Conservation (phyloP, 37 sponge, comb jelly and placozoan species). For the Chondrosia reniformis region DNA sequence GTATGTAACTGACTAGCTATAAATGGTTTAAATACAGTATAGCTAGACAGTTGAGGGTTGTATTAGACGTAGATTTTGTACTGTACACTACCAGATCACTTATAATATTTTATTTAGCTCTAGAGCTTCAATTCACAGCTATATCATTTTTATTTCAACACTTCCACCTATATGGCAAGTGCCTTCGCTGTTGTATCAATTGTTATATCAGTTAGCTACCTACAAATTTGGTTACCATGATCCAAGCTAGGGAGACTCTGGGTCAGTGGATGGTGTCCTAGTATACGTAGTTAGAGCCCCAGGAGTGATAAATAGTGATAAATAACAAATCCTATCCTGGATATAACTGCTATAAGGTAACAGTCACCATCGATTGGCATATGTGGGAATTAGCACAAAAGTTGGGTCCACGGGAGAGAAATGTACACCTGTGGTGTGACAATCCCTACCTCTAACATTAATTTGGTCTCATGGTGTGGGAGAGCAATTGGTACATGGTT, state of each 20-base stretch:
- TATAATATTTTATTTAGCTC: neutral
- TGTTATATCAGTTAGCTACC: slow-evolving; percentile 2
- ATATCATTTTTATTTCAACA: slow-evolving; percentile 1
- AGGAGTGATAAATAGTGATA: slow-evolving; percentile 2
- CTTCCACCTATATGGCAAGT: slow-evolving; percentile 3
- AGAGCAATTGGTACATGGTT: neutral
- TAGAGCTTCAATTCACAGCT: slow-evolving; percentile 2
- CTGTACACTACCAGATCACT: neutral
- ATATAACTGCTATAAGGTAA: slow-evolving; percentile 1
- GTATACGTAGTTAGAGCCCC: slow-evolving; percentile 3
- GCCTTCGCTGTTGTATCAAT: slow-evolving; percentile 3
- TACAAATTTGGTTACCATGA: slow-evolving; percentile 2
- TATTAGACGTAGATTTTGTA: neutral
- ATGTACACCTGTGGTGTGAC: slow-evolving; percentile 3
- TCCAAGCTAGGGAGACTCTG: slow-evolving; percentile 1
- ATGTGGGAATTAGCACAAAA: slow-evolving; percentile 2
- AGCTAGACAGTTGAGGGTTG: slow-evolving; percentile 3
- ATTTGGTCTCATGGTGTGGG: slow-evolving; percentile 3
- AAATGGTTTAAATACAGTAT: neutral
- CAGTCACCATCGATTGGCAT: slow-evolving; percentile 3
- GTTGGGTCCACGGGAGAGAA: slow-evolving; percentile 1
- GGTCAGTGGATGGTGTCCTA: slow-evolving; percentile 3
- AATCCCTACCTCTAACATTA: slow-evolving; percentile 2
- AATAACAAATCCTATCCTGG: slow-evolving; percentile 2
- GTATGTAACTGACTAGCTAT: neutral